Base-by-base conservation (phyloP, 2,888 invertebrate genomes). In the Lutraria lutraria region DNA sequence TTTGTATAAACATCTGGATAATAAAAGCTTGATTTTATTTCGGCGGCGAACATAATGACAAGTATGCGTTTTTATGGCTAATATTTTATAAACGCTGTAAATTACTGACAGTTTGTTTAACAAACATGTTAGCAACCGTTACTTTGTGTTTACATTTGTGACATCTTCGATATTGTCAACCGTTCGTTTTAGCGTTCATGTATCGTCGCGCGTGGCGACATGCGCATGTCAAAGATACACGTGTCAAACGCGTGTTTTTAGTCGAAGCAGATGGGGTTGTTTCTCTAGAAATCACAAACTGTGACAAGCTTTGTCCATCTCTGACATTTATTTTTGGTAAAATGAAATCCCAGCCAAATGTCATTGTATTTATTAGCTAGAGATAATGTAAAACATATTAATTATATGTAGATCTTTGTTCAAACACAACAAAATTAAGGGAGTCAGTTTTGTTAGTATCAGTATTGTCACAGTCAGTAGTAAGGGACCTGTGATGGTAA, bases 171-270 rank as follows among this genome's bases (percentile, higher is more conserved):
- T 25, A 34, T 34, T 76, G 76, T 76, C 76, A 76, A 76, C 8
- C 15, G 15, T 31, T 76, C 76, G 25, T 76, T 31, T 16, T 76
- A 76, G 4, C 16, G 76, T 76, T 76, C 76, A 76, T 76, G 76
- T 76, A 25, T 34, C 29, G 12, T 21, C 43, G 60, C 53, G 79
- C 85, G 85, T 60, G 85, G 56, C 80, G 85, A 85, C 85, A 85
- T 56, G 53, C 79, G 79, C 79, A 79, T 85, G 85, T 80, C 85
- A 85, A 79, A 79, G 6, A 53, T 80, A 80, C 85, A 85, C 85
- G 85, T 85, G 85, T 85, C 80, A 85, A 56, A 25, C 85, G 85
- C 85, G 85, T 85, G 85, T 56, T 34, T 25, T 56, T 54, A 56
- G 25, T 54, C 60, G 16, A 0, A n/a, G 13, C 79, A 80, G 56